A percentile compares a stretch with the other conserved stretches of the same genome.
These are phyloP conservation scores for Phylloscopus trochilus DNA, from an alignment of 2,113 vertebrate genomes.

Conservation along the genomic window DNA sequence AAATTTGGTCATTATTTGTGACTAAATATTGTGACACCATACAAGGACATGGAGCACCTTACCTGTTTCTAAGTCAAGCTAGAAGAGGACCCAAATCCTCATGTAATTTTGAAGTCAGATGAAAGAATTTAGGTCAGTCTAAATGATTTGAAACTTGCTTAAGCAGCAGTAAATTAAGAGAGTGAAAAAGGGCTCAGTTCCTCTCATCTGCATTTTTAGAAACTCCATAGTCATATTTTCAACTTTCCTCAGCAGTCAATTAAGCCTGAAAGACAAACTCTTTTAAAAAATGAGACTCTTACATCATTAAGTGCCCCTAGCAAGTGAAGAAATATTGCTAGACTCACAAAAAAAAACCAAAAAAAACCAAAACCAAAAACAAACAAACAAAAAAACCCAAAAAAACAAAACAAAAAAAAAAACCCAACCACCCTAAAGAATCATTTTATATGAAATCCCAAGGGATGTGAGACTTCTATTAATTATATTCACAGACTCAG, in stretches of 20 bases:
- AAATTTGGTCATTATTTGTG: neutral
- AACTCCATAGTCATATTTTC: neutral
- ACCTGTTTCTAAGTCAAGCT: neutral
- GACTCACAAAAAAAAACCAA: neutral
- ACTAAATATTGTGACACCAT: neutral
- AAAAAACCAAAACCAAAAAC: too few species aligned
- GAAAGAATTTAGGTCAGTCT: neutral
- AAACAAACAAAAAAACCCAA: neutral
- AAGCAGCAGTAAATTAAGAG: neutral
- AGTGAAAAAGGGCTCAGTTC: neutral
- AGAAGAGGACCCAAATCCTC: neutral
- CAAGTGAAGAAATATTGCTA: neutral
- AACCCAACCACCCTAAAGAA: neutral
- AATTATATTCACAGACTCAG: neutral
- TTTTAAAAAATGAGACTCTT: neutral
- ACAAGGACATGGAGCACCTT: neutral
- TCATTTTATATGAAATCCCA: neutral
- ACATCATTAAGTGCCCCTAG: neutral
- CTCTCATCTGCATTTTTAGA: neutral
- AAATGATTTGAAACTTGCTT: neutral
- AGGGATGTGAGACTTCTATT: neutral
- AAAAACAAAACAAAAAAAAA: neutral
- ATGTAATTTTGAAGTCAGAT: fast-evolving
- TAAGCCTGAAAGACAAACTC: neutral
- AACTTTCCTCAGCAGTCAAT: neutral